Conservation (phyloP, 2,888 invertebrate genomes). For the Laspeyria flexula region DNA sequence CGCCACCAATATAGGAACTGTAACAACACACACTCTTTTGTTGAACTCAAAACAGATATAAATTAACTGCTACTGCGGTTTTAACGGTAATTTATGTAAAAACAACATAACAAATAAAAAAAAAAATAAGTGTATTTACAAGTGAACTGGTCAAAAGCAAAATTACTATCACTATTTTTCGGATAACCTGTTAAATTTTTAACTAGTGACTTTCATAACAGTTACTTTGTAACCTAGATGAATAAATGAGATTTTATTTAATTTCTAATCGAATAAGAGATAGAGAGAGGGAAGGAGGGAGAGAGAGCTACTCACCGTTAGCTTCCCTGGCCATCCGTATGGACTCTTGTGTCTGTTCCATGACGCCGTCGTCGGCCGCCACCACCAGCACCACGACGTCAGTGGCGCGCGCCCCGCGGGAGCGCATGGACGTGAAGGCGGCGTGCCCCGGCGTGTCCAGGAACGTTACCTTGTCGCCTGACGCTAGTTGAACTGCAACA, state of each 20-base stretch:
- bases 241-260: too few species aligned
- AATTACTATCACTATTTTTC: too few species aligned
- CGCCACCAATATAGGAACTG: conserved; percentile 98
- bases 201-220: too few species aligned
- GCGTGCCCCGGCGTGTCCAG: conserved; percentile 99
- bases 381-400: conserved; percentile 98
- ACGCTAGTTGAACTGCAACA: conserved; percentile 86
- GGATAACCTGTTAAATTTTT: too few species aligned
- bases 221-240: too few species aligned
- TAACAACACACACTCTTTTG: too few species aligned
- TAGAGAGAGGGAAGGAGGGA: neutral
- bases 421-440: conserved; percentile 97
- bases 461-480: conserved; percentile 95
- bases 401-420: conserved; percentile 96
- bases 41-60: too few species aligned
- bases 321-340: conserved; percentile 94
- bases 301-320: conserved; percentile 55
- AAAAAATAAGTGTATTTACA: too few species aligned
- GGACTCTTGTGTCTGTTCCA: conserved; percentile 98
- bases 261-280: too few species aligned
- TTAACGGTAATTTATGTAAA: too few species aligned
- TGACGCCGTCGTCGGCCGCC: conserved; percentile 99
- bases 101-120: too few species aligned
- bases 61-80: neutral
- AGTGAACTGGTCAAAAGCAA: too few species aligned